Evolutionary conservation across 1,140 invertebrate genomes (phyloP).

Genomic region (Araneus ventricosus): DNA sequence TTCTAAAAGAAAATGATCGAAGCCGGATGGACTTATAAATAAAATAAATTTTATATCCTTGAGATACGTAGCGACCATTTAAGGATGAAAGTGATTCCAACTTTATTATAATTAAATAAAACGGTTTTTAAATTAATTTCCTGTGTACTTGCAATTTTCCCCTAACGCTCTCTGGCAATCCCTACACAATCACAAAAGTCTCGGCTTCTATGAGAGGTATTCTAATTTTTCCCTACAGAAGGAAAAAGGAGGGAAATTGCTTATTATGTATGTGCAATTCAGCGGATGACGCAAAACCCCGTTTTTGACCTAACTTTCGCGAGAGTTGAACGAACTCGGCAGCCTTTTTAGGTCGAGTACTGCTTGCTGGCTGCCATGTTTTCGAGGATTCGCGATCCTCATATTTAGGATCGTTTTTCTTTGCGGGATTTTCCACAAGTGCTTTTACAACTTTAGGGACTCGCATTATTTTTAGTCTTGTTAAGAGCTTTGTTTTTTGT

Average conservation of each 20-base stretch:
- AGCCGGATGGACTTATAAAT: no score
- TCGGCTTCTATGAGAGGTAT: background rate
- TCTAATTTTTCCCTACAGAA: background rate
- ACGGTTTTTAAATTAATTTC: no score
- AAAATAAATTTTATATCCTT: no score
- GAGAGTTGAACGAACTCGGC: conserved; percentile 68
- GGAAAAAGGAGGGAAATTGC: conserved; percentile 29
- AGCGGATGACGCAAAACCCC: conserved; percentile 58
- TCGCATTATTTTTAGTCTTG: background rate
- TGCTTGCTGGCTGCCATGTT: background rate
- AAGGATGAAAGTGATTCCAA: no score
- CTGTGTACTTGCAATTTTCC: background rate
- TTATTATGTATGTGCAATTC: conserved; percentile 18
- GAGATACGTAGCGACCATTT: no score
- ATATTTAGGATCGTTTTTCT: background rate
- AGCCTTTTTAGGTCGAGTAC: conserved; percentile 69
- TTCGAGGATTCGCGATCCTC: conserved; percentile 37
- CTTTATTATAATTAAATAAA: no score
- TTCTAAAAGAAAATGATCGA: no score
- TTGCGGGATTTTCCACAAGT: background rate
- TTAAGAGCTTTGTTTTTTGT: background rate
- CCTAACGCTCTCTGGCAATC: background rate
- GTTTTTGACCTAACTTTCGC: conserved; percentile 65
- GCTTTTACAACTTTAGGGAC: no score
- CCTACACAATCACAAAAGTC: background rate